Percentiles rank a stretch among this genome's conserved stretches.
Evolutionary conservation across 2,797 vertebrate species (phyloP).

Genomic region (Coreius guichenoti): DNA sequence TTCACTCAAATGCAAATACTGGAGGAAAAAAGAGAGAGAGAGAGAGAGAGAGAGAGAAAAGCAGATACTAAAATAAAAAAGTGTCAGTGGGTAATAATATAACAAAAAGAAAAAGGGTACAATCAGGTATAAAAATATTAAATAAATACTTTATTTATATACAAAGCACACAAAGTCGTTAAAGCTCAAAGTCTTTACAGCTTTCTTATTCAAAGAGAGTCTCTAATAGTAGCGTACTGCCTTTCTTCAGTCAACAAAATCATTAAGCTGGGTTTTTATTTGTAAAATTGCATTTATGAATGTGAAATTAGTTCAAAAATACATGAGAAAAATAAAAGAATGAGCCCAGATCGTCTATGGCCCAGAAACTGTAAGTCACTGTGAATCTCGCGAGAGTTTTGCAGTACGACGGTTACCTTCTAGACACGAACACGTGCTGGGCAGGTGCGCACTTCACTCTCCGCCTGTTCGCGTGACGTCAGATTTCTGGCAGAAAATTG

Average conservation of each 20-base stretch:
- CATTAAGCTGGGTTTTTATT: background rate
- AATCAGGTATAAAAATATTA: background rate
- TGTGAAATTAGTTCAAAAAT: background rate
- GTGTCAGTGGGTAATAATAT: background rate
- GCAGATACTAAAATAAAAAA: background rate
- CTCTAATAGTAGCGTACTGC: too few species aligned
- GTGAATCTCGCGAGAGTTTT: background rate
- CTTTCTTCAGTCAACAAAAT: background rate
- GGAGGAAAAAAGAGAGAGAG: background rate
- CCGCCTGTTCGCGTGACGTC: slow-evolving; percentile 21
- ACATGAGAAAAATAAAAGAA: background rate
- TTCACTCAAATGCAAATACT: background rate
- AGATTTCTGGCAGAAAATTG: slow-evolving; percentile 1
- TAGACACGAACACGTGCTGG: background rate
- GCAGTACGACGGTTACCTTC: background rate
- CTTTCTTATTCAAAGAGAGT: background rate
- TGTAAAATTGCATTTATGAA: background rate
- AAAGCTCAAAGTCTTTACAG: background rate
- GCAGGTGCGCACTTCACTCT: background rate
- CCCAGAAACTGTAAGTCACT: too few species aligned
- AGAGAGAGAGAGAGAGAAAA: background rate
- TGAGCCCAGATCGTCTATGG: too few species aligned
- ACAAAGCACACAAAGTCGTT: background rate
- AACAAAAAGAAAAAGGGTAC: background rate
- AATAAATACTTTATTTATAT: background rate